Conservation (phyloP, 35 echinoderm and acorn worm species). For the Amphiura filiformis region DNA sequence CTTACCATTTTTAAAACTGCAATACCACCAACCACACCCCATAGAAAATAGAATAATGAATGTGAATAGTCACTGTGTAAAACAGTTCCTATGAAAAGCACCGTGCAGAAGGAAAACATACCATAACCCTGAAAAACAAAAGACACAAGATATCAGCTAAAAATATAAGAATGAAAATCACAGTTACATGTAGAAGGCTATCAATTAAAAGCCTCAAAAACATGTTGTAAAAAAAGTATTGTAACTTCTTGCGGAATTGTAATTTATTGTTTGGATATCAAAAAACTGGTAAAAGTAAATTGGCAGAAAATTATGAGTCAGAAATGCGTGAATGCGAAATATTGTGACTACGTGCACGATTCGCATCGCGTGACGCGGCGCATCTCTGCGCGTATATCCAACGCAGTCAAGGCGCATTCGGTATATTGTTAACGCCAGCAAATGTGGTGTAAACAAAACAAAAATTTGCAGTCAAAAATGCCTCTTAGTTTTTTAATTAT, state of each 20-base stretch:
- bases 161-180: neutral
- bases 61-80: conserved; percentile 87
- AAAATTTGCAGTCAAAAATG: no score
- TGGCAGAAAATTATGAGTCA: no score
- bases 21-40: conserved; percentile 73
- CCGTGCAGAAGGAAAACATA: conserved; percentile 79
- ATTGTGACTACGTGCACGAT: no score
- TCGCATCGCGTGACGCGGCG: no score
- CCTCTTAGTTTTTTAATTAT: no score
- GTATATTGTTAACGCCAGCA: no score
- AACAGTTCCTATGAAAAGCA: conserved; percentile 71
- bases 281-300: no score
- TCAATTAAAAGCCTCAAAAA: neutral
- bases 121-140: conserved; percentile 84
- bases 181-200: neutral
- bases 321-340: no score
- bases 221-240: neutral
- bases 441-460: no score
- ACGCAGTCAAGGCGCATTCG: no score
- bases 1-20: conserved; percentile 95
- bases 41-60: conserved; percentile 80
- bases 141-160: neutral
- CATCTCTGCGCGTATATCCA: no score
- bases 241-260: neutral
- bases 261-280: neutral